These are phyloP conservation scores for Lepidochrysops patricia DNA, from an alignment of 2,888 invertebrate species.

Conservation along the genomic window DNA sequence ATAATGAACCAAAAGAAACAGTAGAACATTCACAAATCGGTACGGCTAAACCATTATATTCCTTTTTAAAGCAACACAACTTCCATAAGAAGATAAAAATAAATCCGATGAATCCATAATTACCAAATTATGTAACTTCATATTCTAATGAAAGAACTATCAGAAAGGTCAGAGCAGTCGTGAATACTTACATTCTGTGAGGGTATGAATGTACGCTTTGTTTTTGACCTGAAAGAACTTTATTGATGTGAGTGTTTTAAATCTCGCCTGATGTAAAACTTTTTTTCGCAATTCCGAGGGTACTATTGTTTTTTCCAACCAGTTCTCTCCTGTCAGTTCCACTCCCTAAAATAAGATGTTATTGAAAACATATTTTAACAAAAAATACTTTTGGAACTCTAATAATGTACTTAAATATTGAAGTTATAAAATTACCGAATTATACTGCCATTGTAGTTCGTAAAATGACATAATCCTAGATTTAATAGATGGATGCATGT, in stretches of 20 bases:
- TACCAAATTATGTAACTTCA: neutral
- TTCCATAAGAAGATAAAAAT: neutral
- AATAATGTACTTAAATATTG: no score
- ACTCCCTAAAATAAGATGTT: conserved; percentile 50
- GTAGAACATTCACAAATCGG: no score
- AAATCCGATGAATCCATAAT: neutral
- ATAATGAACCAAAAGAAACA: no score
- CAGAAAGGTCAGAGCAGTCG: neutral
- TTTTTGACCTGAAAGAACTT: conserved; percentile 66
- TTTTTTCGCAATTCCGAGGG: conserved; percentile 59
- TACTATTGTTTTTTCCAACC: conserved; percentile 58
- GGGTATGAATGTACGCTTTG: conserved; percentile 62
- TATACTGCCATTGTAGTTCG: conserved; percentile 70
- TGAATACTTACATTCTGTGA: conserved; percentile 53
- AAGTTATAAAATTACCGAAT: conserved; percentile 44
- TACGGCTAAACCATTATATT: no score
- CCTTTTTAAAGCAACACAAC: neutral
- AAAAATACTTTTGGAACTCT: no score
- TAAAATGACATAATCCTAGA: conserved; percentile 66
- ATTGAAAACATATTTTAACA: no score
- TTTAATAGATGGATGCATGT: conserved; percentile 60
- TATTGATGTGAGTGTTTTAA: conserved; percentile 60
- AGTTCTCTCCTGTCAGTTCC: conserved; percentile 59
- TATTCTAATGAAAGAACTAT: conserved; percentile 3
- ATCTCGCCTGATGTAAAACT: conserved; percentile 63